Percentiles rank a stretch among this genome's conserved stretches.
These are phyloP conservation scores for Agonum fuliginosum DNA, from an alignment of 2,888 invertebrate genomes.

Conservation along the genomic window DNA sequence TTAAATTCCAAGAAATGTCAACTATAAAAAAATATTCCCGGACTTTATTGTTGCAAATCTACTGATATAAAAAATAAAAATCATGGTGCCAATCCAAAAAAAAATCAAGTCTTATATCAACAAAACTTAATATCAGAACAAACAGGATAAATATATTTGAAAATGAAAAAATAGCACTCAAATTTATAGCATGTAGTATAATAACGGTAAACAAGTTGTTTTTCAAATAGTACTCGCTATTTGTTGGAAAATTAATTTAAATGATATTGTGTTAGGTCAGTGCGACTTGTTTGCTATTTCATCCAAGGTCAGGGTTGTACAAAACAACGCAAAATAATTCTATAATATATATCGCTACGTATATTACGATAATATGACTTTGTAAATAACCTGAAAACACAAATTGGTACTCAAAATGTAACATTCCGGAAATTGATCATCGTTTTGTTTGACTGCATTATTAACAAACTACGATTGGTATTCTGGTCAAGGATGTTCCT, in stretches of 20 bases:
- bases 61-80: background rate
- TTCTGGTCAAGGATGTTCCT: background rate
- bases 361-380: background rate
- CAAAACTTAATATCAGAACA: too few relatives aligned
- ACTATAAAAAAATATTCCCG: background rate
- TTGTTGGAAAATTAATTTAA: slow-evolving; percentile 39
- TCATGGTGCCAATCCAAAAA: background rate
- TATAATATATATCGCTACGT: background rate
- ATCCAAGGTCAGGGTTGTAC: slow-evolving; percentile 24
- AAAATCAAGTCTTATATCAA: background rate
- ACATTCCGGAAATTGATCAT: background rate
- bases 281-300: slow-evolving; percentile 59
- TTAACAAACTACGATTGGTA: background rate
- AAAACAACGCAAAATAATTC: slow-evolving; percentile 12
- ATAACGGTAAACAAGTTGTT: slow-evolving; percentile 42
- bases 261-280: slow-evolving; percentile 72
- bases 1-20: too few relatives aligned
- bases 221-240: slow-evolving; percentile 19
- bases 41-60: background rate
- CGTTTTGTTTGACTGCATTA: slow-evolving; percentile 3
- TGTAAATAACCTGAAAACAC: background rate
- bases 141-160: slow-evolving; percentile 14
- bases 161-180: background rate
- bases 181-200: background rate
- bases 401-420: background rate